Evolutionary conservation across 2,888 invertebrate species (phyloP), one percentile per base, ranked within the genome.

Genomic region (Netelia fuscicornis): DNA sequence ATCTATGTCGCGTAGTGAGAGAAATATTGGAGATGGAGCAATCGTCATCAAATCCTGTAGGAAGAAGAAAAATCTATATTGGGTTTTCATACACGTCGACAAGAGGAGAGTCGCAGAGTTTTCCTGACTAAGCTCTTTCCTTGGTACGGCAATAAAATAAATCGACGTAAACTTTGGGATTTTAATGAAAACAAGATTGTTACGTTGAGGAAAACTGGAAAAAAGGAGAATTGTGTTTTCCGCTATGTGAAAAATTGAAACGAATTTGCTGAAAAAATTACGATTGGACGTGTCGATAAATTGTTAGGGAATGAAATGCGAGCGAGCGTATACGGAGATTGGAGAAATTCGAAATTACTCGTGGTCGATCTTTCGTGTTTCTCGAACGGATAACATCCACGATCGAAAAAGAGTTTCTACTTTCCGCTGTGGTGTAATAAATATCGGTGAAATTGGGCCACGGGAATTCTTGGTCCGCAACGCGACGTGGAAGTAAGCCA

Each of bases 401-500:
- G 68, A 86, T 83, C 67, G 76, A 84, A 71, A 71, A 56, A 82
- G 20, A 58, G 17, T 58, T 79, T 82, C 17, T 30, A 11, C 17
- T 23, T 54, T 44, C 30, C 42, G 42, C 37, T 65, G 56, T 70
- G 81, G 68, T 75, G 54, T 54, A 89, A 89, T 89, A 90, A 91
- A 90, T 89, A 91, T 88, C 70, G 84, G 86, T 65, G 89, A 89
- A 91, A 92, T 89, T 89, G 88, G 91, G 90, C 86, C 91, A 92
- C 84, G 86, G 86, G 89, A 90, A 91, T 88, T 90, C 88, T 89
- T 87, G 88, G 86, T 91, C 90, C 89, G 91, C 91, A 92, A 91
- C 91, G 91, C 91, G 91, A 88, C 90, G 91, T 92, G 92, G 92
- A 92, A 88, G 89, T 90, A 89, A 90, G 92, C 92, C 92, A 92